Evolutionary conservation across 1,140 invertebrate genomes (phyloP).

Genomic region (Cheumatopsyche charites): DNA sequence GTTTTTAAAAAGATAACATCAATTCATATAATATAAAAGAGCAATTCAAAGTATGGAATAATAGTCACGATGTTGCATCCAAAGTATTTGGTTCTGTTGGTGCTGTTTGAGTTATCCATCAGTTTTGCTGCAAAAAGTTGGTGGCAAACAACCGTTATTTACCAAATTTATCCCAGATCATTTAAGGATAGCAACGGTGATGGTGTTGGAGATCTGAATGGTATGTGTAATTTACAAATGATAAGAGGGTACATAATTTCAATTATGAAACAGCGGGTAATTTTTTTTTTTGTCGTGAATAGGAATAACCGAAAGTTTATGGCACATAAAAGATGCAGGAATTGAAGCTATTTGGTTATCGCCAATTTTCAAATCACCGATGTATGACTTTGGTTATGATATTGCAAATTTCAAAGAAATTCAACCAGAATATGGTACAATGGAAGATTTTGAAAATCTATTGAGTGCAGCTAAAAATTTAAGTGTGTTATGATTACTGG

Average conservation of each 20-base stretch:
- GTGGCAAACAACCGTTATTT: constrained; percentile 72
- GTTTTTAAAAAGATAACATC: too few relatives aligned
- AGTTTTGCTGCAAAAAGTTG: constrained; percentile 56
- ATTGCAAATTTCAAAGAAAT: constrained; percentile 65
- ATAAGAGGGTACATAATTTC: too few relatives aligned
- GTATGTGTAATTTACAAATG: constrained; percentile 50
- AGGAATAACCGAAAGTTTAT: too few relatives aligned
- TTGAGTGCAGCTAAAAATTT: constrained; percentile 54
- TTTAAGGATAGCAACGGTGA: constrained; percentile 67
- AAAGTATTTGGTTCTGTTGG: neutral
- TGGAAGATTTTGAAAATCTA: constrained; percentile 68
- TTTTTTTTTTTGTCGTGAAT: too few relatives aligned
- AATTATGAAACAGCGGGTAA: too few relatives aligned
- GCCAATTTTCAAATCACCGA: constrained; percentile 66
- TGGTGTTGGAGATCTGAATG: constrained; percentile 67
- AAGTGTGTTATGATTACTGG: constrained; percentile 49
- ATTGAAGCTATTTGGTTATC: constrained; percentile 70
- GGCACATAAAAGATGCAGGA: constrained; percentile 69
- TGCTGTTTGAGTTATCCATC: neutral
- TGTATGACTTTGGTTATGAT: constrained; percentile 72
- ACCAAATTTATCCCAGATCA: constrained; percentile 74
- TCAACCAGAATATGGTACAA: constrained; percentile 65
- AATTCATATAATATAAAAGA: too few relatives aligned
- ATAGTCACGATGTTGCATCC: too few relatives aligned
- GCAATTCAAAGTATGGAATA: too few relatives aligned